Evolutionary conservation across 2,888 invertebrate genomes (phyloP).

Genomic region (Plebejus argus): DNA sequence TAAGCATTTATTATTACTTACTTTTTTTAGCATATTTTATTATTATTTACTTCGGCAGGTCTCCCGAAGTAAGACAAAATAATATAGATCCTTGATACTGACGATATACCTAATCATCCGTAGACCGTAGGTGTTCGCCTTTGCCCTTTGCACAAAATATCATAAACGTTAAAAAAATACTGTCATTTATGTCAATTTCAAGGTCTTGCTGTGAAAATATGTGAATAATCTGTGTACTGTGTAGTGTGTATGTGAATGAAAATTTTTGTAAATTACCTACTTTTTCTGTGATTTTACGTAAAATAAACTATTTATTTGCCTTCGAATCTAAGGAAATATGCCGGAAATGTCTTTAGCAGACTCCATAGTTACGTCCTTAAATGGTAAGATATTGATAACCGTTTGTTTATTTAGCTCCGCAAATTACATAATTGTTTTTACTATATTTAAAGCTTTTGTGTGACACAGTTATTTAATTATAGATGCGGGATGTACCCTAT

Average conservation of each 20-base stretch:
- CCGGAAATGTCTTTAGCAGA: constrained; percentile 67
- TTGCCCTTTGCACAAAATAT: no score
- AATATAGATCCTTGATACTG: no score
- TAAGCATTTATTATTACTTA: no score
- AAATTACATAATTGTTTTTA: constrained; percentile 72
- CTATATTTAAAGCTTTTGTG: constrained; percentile 54
- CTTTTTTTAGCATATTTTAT: no score
- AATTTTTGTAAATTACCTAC: constrained; percentile 30
- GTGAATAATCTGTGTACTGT: no score
- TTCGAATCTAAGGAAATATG: constrained; percentile 49
- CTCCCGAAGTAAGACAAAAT: no score
- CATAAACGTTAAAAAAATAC: no score
- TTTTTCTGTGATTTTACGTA: constrained; percentile 30
- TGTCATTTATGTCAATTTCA: no score
- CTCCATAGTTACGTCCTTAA: constrained; percentile 65
- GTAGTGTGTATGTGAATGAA: not conserved
- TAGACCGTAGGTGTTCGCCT: no score
- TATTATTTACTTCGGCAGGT: no score
- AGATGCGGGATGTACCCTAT: constrained; percentile 60
- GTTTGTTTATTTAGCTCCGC: constrained; percentile 42
- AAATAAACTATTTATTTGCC: constrained; percentile 24
- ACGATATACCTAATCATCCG: no score
- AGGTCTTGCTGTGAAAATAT: not conserved
- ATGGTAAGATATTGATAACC: constrained; percentile 52
- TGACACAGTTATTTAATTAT: constrained; percentile 75